These are phyloP conservation scores for Sogatella furcifera DNA, from an alignment of 1,140 invertebrate species.

Conservation along the genomic window DNA sequence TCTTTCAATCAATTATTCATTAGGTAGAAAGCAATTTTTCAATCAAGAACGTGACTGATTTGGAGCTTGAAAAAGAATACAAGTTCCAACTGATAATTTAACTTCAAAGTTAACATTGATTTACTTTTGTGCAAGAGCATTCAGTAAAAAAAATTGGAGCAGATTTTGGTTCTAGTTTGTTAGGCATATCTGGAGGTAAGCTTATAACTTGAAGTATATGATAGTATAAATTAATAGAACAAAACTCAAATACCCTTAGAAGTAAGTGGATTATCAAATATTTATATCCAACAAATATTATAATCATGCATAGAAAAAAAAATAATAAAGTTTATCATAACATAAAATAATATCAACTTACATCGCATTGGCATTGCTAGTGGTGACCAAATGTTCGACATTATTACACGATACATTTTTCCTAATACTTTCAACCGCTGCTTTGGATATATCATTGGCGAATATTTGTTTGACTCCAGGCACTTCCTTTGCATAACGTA, in stretches of 20 bases:
- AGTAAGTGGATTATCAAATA: no score
- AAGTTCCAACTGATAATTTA: no score
- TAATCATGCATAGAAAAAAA: no score
- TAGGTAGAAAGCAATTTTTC: no score
- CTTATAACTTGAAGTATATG: no score
- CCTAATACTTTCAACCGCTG: constrained; percentile 78
- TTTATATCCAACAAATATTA: no score
- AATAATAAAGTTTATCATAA: no score
- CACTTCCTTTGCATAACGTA: constrained; percentile 93
- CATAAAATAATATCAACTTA: constrained; percentile 36
- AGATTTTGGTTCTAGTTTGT: background rate
- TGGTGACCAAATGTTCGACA: constrained; percentile 59
- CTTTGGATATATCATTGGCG: constrained; percentile 87
- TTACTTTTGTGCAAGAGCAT: background rate
- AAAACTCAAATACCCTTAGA: no score
- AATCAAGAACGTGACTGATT: no score
- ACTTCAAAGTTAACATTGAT: constrained; percentile 3
- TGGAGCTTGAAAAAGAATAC: no score
- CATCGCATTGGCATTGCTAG: constrained; percentile 73
- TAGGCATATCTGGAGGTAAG: no score
- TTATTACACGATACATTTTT: constrained; percentile 71
- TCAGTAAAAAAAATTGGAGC: background rate
- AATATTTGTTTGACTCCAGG: constrained; percentile 67
- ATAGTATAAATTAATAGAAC: constrained; percentile 1
- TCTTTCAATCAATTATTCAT: no score